phyloP scores from a whole-genome alignment of 2,888 invertebrate species.

The Mermis nigrescens region DNA sequence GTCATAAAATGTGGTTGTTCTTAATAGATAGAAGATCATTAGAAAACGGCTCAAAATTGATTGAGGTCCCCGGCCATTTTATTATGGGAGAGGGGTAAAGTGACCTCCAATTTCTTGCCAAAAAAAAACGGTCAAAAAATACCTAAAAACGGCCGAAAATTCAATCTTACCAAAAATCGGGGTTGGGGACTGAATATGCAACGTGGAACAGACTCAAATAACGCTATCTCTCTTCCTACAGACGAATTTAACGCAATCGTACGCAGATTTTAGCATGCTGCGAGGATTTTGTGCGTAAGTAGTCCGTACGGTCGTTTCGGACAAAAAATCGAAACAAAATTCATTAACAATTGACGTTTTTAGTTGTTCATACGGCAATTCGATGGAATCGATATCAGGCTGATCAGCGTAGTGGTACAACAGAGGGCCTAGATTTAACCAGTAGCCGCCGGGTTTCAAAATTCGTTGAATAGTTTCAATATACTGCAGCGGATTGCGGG shows the following conservation, averaged over 20 bases:
- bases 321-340: conserved; percentile 7
- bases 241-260: conserved; percentile 75
- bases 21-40: too few relatives aligned
- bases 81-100: too few relatives aligned
- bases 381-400: conserved; percentile 40
- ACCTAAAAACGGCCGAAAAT: too few relatives aligned
- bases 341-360: conserved; percentile 52
- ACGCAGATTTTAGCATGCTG: conserved; percentile 78
- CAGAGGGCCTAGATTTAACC: conserved; percentile 49
- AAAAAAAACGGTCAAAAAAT: too few relatives aligned
- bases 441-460: conserved; percentile 52
- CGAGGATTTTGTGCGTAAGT: conserved; percentile 75
- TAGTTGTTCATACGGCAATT: conserved; percentile 70
- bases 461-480: conserved; percentile 76
- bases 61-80: too few relatives aligned
- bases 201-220: too few relatives aligned
- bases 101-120: too few relatives aligned
- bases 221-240: conserved; percentile 57
- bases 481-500: conserved; percentile 80
- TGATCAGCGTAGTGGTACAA: conserved; percentile 76
- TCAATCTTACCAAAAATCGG: too few relatives aligned
- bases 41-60: too few relatives aligned
- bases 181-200: too few relatives aligned
- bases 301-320: conserved; percentile 47
- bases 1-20: too few relatives aligned